Conservation (phyloP, 2,797 vertebrate genomes). For the Brachyrhaphis roseni region DNA sequence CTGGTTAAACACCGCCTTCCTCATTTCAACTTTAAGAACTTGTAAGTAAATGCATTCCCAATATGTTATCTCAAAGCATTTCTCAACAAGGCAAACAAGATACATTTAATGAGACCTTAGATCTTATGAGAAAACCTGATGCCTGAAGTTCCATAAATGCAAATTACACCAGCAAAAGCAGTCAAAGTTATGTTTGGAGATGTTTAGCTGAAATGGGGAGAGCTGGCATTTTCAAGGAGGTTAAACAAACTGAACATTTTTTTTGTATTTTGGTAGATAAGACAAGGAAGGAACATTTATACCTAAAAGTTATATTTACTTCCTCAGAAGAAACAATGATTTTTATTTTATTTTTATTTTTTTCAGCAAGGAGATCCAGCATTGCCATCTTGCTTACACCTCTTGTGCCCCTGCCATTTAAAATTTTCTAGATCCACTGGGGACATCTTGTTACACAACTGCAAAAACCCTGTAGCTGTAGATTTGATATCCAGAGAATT, state of each 20-base stretch:
- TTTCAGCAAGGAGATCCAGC: too few species aligned
- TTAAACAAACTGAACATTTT: too few species aligned
- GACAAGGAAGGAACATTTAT: too few species aligned
- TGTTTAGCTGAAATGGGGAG: too few species aligned
- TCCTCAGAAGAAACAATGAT: too few species aligned
- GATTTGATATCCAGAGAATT: neutral
- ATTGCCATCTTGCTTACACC: neutral
- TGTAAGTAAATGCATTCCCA: neutral
- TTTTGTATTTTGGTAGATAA: too few species aligned
- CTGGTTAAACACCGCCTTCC: neutral
- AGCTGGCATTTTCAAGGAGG: too few species aligned
- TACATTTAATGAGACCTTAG: neutral
- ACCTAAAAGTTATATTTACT: too few species aligned
- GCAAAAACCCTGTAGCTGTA: neutral
- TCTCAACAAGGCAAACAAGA: neutral
- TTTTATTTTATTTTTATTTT: too few species aligned
- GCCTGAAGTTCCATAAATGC: neutral
- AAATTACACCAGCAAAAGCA: too few species aligned
- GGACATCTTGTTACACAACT: neutral
- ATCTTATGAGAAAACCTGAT: neutral
- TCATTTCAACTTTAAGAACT: slow-evolving; percentile 1
- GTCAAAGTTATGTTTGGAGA: too few species aligned
- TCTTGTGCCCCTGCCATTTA: neutral
- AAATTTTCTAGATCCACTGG: neutral
- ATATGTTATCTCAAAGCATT: neutral